Percentiles rank a stretch among this genome's conserved stretches.
These are phyloP conservation scores for Rhagoletis zephyria DNA, from an alignment of 1,140 invertebrate genomes.

Conservation along the genomic window DNA sequence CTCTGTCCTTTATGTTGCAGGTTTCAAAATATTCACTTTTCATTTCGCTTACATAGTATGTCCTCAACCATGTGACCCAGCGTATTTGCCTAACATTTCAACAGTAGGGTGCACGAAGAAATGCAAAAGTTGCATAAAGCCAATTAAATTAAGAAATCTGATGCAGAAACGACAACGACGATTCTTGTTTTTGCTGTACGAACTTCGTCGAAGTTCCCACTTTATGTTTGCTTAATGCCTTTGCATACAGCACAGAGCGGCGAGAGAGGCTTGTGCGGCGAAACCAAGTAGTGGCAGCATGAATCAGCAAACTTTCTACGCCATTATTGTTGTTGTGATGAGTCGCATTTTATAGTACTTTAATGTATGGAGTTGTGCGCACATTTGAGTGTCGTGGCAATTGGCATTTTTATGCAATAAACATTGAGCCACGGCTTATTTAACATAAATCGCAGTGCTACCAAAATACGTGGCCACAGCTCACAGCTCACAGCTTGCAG, in stretches of 20 bases:
- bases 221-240: background rate
- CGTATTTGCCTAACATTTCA: background rate
- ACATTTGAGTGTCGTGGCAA: background rate
- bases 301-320: constrained; percentile 43
- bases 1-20: background rate
- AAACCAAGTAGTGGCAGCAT: background rate
- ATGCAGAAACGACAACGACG: constrained; percentile 40
- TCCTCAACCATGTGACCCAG: too few species aligned
- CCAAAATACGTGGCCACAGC: constrained; percentile 15
- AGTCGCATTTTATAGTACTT: background rate
- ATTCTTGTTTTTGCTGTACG: constrained; percentile 18
- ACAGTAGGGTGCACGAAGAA: constrained; percentile 33
- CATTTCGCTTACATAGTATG: background rate
- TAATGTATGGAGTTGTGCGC: background rate
- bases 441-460: constrained; percentile 48
- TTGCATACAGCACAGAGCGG: too few species aligned
- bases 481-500: background rate
- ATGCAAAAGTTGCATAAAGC: constrained; percentile 46
- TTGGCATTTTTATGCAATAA: constrained; percentile 47
- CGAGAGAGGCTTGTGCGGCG: background rate
- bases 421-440: constrained; percentile 35
- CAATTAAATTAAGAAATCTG: constrained; percentile 53
- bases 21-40: too few species aligned
- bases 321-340: background rate
- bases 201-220: background rate